Percentiles rank a stretch among this genome's conserved stretches.
Conservation (phyloP, 2,888 invertebrate genomes). For the Microchrysa polita region DNA sequence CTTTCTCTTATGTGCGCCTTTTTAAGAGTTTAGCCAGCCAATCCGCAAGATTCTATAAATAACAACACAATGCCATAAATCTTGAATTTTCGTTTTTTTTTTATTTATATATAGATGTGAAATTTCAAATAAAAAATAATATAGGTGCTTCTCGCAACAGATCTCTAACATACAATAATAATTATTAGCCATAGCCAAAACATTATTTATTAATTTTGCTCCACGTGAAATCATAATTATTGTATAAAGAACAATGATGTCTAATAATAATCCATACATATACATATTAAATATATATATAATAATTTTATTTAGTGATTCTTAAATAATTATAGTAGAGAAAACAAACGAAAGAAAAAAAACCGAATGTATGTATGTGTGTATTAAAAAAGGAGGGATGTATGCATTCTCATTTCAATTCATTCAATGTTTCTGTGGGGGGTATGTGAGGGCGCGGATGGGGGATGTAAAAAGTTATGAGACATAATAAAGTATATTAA, state of each 20-base stretch:
- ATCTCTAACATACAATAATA: conserved; percentile 31
- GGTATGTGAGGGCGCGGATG: neutral
- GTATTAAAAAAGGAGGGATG: conserved; percentile 21
- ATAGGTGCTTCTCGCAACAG: conserved; percentile 31
- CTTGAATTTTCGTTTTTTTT: conserved; percentile 36
- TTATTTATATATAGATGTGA: conserved; percentile 33
- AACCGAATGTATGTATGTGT: neutral
- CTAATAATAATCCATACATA: conserved; percentile 33
- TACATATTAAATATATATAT: conserved; percentile 29
- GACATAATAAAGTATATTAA: neutral
- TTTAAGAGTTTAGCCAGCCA: no score
- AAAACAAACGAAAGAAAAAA: conserved; percentile 17
- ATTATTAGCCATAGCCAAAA: conserved; percentile 43
- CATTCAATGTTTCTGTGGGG: neutral
- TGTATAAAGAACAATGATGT: conserved; percentile 32
- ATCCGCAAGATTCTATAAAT: no score
- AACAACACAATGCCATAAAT: conserved; percentile 3
- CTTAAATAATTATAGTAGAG: conserved; percentile 27
- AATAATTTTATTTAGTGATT: conserved; percentile 26
- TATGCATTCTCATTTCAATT: neutral
- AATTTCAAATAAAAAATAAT: conserved; percentile 35
- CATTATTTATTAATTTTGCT: conserved; percentile 13
- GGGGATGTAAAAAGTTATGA: no score
- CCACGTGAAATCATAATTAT: conserved; percentile 17
- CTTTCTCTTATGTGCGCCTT: no score